phyloP scores from a whole-genome alignment of 2,113 vertebrate genomes.

The Leptodactylus fuscus region DNA sequence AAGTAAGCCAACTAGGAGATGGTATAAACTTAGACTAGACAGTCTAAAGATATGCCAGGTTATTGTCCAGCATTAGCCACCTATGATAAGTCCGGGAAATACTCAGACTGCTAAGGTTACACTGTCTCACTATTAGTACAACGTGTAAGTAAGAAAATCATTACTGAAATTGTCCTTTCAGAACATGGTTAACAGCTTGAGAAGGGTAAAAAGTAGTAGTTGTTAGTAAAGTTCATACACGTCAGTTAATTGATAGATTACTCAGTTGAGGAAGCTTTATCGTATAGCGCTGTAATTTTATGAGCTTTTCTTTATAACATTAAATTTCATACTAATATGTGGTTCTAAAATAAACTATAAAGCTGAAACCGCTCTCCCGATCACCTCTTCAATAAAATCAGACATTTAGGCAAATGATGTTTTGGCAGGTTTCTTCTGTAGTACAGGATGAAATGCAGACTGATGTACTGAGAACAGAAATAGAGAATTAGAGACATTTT shows the following conservation, averaged over 20 bases:
- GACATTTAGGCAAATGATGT: not conserved
- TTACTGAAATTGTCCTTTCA: not conserved
- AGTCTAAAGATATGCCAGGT: too few relatives aligned
- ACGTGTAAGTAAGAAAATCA: too few relatives aligned
- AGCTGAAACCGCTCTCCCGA: not conserved
- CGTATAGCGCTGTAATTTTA: not conserved
- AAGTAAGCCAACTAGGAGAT: too few relatives aligned
- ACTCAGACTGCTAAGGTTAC: too few relatives aligned
- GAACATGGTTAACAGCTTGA: not conserved
- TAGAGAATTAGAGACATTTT: too few relatives aligned
- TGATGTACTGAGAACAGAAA: not conserved
- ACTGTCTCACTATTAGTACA: too few relatives aligned
- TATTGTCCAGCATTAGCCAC: too few relatives aligned
- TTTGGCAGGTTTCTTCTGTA: constrained; percentile 7
- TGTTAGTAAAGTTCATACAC: not conserved
- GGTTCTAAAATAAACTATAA: constrained; percentile 24
- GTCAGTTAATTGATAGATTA: not conserved
- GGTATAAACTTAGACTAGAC: too few relatives aligned
- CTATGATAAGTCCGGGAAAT: too few relatives aligned
- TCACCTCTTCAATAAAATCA: constrained; percentile 1
- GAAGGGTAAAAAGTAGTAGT: not conserved
- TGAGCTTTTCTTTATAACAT: not conserved
- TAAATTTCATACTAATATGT: not conserved
- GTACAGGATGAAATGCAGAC: not conserved
- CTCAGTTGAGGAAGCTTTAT: not conserved